These are phyloP conservation scores for Amazona ochrocephala DNA, from an alignment of 2,797 vertebrate species.

Conservation along the genomic window DNA sequence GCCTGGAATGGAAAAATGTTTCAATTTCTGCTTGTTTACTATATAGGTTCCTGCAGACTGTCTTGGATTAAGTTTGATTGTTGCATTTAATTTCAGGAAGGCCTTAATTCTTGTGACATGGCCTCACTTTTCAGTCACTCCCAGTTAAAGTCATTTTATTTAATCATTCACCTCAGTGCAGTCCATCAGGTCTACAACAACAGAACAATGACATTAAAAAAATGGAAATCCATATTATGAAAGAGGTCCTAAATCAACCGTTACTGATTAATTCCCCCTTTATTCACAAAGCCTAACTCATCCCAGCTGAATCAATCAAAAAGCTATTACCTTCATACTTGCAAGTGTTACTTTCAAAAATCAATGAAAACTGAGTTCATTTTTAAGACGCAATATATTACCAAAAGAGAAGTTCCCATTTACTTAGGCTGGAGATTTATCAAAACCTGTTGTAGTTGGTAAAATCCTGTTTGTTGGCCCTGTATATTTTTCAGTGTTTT, in stretches of 20 bases:
- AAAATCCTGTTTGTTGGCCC: constrained; percentile 30
- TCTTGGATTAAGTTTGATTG: not conserved
- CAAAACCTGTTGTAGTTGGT: constrained; percentile 44
- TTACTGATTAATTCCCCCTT: constrained; percentile 84
- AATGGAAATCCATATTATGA: constrained; percentile 86
- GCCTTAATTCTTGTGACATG: constrained; percentile 55
- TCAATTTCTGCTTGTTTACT: not conserved
- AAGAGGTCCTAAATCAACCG: constrained; percentile 84
- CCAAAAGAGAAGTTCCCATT: constrained; percentile 76
- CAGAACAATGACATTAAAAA: constrained; percentile 74
- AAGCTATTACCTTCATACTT: constrained; percentile 86
- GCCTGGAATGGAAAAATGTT: not conserved
- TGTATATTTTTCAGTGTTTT: not conserved
- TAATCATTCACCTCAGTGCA: constrained; percentile 63
- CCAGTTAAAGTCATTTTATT: constrained; percentile 56
- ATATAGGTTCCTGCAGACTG: not conserved
- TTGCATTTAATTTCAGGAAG: constrained; percentile 59
- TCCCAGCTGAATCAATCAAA: constrained; percentile 91
- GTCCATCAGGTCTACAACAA: constrained; percentile 74
- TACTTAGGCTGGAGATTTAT: constrained; percentile 67
- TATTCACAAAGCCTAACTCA: constrained; percentile 84
- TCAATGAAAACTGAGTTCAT: constrained; percentile 81
- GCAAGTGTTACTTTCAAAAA: constrained; percentile 81
- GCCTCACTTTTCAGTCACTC: constrained; percentile 46
- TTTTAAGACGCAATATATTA: constrained; percentile 79